Conservation (phyloP, 2,113 vertebrate genomes). For the Protobothrops flavoviridis region DNA sequence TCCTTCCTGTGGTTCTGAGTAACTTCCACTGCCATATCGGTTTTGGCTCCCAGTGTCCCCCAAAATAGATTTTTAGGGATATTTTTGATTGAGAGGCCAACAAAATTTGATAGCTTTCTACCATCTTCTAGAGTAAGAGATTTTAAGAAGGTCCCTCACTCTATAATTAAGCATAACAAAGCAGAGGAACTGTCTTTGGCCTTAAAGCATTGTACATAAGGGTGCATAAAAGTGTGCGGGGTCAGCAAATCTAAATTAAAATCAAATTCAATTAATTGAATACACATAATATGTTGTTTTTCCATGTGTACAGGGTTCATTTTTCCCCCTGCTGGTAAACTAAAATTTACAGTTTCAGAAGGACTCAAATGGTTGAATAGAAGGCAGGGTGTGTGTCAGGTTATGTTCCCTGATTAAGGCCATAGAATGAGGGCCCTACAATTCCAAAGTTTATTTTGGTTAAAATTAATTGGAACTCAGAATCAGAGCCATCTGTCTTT, state of each 20-base stretch:
- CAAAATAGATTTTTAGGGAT: neutral
- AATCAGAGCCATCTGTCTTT: neutral
- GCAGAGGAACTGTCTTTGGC: neutral
- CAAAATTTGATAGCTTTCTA: neutral
- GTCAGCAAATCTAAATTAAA: neutral
- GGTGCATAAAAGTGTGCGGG: neutral
- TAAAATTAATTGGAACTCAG: neutral
- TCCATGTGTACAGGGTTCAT: neutral
- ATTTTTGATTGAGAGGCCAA: neutral
- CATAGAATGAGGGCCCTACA: neutral
- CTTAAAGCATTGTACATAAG: neutral
- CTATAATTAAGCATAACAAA: neutral
- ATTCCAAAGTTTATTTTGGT: neutral
- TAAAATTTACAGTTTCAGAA: neutral
- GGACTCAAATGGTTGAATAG: neutral
- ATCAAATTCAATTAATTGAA: neutral
- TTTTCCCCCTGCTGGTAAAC: neutral
- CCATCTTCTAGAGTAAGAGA: neutral
- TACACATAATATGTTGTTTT: neutral
- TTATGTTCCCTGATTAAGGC: neutral
- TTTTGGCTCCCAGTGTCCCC: neutral
- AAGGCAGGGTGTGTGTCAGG: neutral
- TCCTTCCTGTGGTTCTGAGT: neutral
- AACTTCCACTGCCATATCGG: neutral
- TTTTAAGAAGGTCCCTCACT: neutral